Percentiles rank a stretch among this genome's conserved stretches.
phyloP scores from a whole-genome alignment of 2,888 invertebrate genomes.

The Calameuta idolon region DNA sequence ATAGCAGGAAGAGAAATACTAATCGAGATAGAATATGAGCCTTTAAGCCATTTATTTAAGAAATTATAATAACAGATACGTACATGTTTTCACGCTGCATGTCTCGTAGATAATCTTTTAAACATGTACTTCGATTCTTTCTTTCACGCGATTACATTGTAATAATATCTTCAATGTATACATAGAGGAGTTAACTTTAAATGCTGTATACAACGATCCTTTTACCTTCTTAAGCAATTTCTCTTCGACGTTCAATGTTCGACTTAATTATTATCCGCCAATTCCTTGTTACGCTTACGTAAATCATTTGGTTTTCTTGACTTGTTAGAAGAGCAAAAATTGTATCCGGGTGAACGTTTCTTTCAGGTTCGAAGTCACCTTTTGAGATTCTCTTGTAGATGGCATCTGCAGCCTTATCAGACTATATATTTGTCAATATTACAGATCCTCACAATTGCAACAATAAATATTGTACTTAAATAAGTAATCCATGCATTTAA shows the following conservation, averaged over 20 bases:
- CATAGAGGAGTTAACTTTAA: neutral
- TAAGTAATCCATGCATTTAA: neutral
- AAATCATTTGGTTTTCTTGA: neutral
- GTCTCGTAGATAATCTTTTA: slow-evolving; percentile 15
- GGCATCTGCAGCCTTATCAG: neutral
- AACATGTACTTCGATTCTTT: neutral
- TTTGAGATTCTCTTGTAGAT: neutral
- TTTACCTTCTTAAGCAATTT: neutral
- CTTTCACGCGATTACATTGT: slow-evolving; percentile 13
- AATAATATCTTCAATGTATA: neutral
- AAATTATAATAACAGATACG: slow-evolving; percentile 43
- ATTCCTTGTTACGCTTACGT: neutral
- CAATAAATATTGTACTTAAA: neutral
- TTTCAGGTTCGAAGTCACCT: neutral
- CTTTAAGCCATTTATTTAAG: slow-evolving; percentile 49
- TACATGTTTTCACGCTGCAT: neutral
- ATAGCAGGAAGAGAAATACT: neutral
- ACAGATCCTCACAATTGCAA: neutral
- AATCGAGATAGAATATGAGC: slow-evolving; percentile 7
- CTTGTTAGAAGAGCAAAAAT: neutral
- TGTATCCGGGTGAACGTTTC: neutral
- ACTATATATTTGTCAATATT: neutral
- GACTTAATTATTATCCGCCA: slow-evolving; percentile 11
- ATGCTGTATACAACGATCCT: neutral
- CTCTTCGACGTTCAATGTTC: slow-evolving; percentile 3